Base-by-base conservation (phyloP, 2,888 invertebrate species). In the Fragum fragum region DNA sequence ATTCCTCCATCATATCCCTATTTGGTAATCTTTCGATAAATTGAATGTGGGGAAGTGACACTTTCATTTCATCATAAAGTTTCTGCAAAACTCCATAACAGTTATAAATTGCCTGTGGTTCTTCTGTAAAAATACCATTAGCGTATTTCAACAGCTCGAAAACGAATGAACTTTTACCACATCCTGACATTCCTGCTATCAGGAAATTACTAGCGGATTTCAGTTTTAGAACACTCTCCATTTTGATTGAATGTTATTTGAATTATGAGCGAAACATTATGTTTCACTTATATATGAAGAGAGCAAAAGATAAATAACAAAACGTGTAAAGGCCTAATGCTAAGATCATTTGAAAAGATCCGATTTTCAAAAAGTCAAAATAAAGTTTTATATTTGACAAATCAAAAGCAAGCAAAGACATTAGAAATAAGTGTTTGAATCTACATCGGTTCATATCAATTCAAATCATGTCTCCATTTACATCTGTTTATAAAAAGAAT, bases 11-110 rank as follows among this genome's bases (percentile, higher is more conserved):
- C 47, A 42, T 59, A 28, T 57, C 52, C 61, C 70, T 71, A 14
- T 42, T 70, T 47, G 76, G 76, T 76, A 76, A 70, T 76, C 76
- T 70, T 28, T 76, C 70, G 59, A 76, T 59, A 32, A 70, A 76
- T 32, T 70, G 47, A 26, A 74, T 74, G 9, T 9, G 28, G 66
- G 36, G 42, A 74, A 74, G 66, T 42, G 52, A 32, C 1, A 36
- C 3, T 66, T 74, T 66, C 66, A 74, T 74, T 14, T 73, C 73
- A 57, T 21, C 29, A 39, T 66, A 59, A 39, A 42, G 39, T 68
- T 11, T 39, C 21, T 39, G 68, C 68, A 39, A 68, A 68, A 68
- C 68, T 18, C 76, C 70, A 59, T 76, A 70, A 29, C 70, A 57
- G 47, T 76, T 70, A 59, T 69, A 42, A 9, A 76, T 77, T 52